Percentiles rank a stretch among this genome's conserved stretches.
Evolutionary conservation across 2,888 invertebrate species (phyloP).

Genomic region (Neoaliturus tenellus): DNA sequence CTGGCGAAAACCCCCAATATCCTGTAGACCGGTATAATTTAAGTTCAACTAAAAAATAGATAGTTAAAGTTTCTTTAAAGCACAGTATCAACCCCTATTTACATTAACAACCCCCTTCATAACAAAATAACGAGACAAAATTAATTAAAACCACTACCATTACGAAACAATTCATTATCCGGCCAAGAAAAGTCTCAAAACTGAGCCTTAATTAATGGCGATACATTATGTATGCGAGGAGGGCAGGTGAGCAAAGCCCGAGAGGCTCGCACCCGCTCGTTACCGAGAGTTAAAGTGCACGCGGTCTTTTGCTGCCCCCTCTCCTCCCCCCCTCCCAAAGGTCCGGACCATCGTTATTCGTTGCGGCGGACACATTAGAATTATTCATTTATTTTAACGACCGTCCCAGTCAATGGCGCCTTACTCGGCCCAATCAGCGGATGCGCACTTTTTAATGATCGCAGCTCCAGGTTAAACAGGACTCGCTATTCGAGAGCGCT

Average conservation of each 20-base stretch:
- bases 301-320: constrained; percentile 12
- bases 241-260: not conserved
- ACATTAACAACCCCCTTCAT: no score
- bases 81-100: no score
- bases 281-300: not conserved
- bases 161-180: not conserved
- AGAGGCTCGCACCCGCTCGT: not conserved
- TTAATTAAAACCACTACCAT: not conserved
- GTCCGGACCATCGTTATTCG: not conserved
- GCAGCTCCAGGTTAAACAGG: constrained; percentile 44
- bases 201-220: not conserved
- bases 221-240: constrained; percentile 19
- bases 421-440: constrained; percentile 44
- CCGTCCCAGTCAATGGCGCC: constrained; percentile 35
- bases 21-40: no score
- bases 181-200: not conserved
- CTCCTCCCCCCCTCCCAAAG: no score
- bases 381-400: constrained; percentile 52
- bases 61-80: no score
- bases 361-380: constrained; percentile 27
- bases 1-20: no score
- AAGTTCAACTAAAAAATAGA: no score
- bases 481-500: constrained; percentile 41
- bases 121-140: no score
- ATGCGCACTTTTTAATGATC: constrained; percentile 50